Percentiles rank a stretch among this genome's conserved stretches.
Evolutionary conservation across 2,797 vertebrate genomes (phyloP).

Genomic region (Calcarius lapponicus): DNA sequence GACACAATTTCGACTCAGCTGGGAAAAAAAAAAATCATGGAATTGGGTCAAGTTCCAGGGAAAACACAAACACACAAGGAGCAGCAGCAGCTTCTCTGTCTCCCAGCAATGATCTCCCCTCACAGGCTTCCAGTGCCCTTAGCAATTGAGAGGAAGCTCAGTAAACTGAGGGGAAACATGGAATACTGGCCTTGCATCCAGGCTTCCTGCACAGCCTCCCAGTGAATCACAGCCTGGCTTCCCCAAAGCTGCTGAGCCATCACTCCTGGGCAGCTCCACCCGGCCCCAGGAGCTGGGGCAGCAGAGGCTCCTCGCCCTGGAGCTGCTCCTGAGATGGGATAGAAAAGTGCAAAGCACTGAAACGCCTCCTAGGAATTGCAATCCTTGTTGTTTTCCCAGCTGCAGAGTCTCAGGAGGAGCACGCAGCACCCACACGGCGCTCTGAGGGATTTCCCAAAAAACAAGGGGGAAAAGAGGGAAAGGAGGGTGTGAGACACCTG

Average conservation of each 20-base stretch:
- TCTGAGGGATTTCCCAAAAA: neutral
- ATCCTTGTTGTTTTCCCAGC: rapidly evolving
- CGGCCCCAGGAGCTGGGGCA: neutral
- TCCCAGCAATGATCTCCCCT: neutral
- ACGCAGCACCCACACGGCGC: rapidly evolving
- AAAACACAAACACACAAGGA: neutral
- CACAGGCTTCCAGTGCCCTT: neutral
- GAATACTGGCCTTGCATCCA: neutral
- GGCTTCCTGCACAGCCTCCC: neutral
- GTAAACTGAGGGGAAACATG: neutral
- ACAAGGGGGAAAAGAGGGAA: rapidly evolving
- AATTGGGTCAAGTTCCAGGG: neutral
- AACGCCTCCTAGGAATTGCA: neutral
- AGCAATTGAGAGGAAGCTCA: neutral
- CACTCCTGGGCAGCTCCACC: neutral
- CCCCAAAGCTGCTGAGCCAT: conserved; percentile 18
- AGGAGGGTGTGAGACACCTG: neutral
- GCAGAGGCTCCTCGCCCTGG: neutral
- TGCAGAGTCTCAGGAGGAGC: neutral
- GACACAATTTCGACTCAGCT: neutral
- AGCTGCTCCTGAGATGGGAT: rapidly evolving
- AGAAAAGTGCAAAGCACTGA: rapidly evolving
- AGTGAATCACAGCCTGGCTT: neutral
- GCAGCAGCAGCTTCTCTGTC: neutral
- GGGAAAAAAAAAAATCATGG: neutral